These are phyloP conservation scores for Tragelaphus buxtoni DNA, from an alignment of 2,113 vertebrate genomes.

Conservation along the genomic window DNA sequence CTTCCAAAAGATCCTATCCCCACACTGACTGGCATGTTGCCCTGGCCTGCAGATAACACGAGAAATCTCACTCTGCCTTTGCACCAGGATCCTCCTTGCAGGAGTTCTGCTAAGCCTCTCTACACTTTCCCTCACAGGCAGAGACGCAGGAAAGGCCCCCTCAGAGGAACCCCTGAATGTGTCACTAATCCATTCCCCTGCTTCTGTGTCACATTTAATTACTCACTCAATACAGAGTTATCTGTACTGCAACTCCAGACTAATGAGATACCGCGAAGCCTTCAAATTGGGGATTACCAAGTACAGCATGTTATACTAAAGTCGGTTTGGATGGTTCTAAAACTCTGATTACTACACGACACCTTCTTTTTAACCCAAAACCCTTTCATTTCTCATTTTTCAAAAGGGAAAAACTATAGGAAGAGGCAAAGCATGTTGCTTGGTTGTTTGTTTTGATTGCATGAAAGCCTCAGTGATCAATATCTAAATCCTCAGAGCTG, in stretches of 20 bases:
- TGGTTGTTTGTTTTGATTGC: constrained; percentile 40
- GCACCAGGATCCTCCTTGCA: not conserved
- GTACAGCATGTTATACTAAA: constrained; percentile 43
- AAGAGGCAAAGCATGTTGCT: not conserved
- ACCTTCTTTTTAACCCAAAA: constrained; percentile 56
- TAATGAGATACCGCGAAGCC: constrained; percentile 74
- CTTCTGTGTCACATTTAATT: constrained; percentile 81
- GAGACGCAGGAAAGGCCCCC: constrained; percentile 51
- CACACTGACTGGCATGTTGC: not conserved
- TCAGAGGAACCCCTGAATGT: constrained; percentile 58
- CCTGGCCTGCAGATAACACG: not conserved
- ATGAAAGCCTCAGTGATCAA: constrained; percentile 33
- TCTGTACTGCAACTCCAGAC: constrained; percentile 71
- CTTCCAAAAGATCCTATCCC: not conserved
- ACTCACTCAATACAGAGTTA: constrained; percentile 74
- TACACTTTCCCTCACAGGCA: constrained; percentile 38
- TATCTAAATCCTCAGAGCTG: constrained; percentile 32
- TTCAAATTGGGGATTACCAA: constrained; percentile 76
- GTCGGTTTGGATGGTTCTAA: constrained; percentile 51
- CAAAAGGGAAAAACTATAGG: not conserved
- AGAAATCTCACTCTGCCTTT: constrained; percentile 5
- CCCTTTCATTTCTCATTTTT: constrained; percentile 32
- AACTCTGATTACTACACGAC: constrained; percentile 23
- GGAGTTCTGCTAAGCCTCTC: constrained; percentile 63
- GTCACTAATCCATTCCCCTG: constrained; percentile 74